Conservation (phyloP, 1,140 invertebrate genomes). For the Zelostemma sp. region DNA sequence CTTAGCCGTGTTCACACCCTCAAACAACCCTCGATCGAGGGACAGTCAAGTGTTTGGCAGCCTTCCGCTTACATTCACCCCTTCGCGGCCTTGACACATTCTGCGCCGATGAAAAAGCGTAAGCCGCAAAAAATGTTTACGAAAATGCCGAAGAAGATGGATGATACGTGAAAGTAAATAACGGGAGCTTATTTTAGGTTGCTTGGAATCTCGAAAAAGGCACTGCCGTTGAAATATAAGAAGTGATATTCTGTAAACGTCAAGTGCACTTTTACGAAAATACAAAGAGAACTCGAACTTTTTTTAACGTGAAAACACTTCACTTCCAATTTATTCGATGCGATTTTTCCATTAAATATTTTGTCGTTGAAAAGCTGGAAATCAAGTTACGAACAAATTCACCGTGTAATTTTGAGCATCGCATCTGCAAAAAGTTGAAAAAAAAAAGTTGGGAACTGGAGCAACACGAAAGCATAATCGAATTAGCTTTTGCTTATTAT, state of each 20-base stretch:
- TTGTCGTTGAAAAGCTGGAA: background rate
- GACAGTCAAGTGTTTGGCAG: slow-evolving; percentile 32
- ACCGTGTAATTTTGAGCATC: too few species aligned
- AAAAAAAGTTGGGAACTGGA: too few species aligned
- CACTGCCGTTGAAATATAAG: background rate
- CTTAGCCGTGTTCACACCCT: slow-evolving; percentile 16
- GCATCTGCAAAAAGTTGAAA: too few species aligned
- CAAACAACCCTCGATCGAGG: slow-evolving; percentile 32
- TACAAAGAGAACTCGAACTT: background rate
- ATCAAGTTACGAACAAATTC: too few species aligned
- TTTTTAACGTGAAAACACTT: background rate
- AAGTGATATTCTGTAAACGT: too few species aligned
- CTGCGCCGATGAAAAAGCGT: slow-evolving; percentile 21
- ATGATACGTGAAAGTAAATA: slow-evolving; percentile 5
- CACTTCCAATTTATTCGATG: background rate
- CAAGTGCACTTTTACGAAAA: background rate
- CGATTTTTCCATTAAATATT: background rate
- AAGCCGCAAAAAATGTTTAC: slow-evolving; percentile 33
- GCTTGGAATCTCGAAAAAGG: background rate
- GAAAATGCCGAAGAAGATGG: slow-evolving; percentile 21
- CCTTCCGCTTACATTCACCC: slow-evolving; percentile 19
- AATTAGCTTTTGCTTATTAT: too few species aligned
- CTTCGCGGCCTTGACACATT: slow-evolving; percentile 39
- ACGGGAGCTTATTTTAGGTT: background rate
- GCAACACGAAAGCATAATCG: too few species aligned